phyloP scores from a whole-genome alignment of 2,888 invertebrate genomes.

The Sarcophaga subvicina region DNA sequence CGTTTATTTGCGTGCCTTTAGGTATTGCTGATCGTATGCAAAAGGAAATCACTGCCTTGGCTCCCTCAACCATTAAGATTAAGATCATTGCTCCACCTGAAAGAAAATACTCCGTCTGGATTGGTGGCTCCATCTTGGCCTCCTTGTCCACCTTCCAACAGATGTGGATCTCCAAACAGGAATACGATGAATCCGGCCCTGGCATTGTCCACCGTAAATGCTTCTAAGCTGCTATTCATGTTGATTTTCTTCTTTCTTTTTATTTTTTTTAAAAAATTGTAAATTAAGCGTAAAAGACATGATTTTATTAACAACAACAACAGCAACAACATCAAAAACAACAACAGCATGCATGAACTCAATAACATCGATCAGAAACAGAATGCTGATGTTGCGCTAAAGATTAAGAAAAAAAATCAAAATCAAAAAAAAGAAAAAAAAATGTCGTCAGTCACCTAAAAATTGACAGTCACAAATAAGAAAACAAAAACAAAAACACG shows the following conservation, averaged over 20 bases:
- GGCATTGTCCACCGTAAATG: constrained; percentile 98
- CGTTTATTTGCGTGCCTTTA: constrained; percentile 55
- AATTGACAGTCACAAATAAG: constrained; percentile 65
- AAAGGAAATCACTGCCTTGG: constrained; percentile 94
- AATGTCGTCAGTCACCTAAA: constrained; percentile 63
- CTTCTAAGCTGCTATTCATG: constrained; percentile 87
- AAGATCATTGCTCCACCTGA: constrained; percentile 96
- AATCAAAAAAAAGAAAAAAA: neutral
- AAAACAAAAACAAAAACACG: neutral
- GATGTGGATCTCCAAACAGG: constrained; percentile 96
- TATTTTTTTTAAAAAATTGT: neutral
- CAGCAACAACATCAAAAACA: constrained; percentile 29
- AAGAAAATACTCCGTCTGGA: constrained; percentile 95
- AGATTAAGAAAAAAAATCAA: neutral
- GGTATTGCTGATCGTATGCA: constrained; percentile 94
- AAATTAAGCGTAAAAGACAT: constrained; percentile 67
- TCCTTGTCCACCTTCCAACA: constrained; percentile 95
- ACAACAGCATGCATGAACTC: constrained; percentile 56
- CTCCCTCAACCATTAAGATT: constrained; percentile 96
- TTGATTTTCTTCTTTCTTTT: constrained; percentile 48
- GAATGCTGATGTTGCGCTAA: constrained; percentile 47
- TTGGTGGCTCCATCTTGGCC: constrained; percentile 91
- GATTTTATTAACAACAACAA: constrained; percentile 58
- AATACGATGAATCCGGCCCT: constrained; percentile 85
- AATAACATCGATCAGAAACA: neutral